Base-by-base conservation (phyloP, 2,888 invertebrate species). In the Panorpa germanica region DNA sequence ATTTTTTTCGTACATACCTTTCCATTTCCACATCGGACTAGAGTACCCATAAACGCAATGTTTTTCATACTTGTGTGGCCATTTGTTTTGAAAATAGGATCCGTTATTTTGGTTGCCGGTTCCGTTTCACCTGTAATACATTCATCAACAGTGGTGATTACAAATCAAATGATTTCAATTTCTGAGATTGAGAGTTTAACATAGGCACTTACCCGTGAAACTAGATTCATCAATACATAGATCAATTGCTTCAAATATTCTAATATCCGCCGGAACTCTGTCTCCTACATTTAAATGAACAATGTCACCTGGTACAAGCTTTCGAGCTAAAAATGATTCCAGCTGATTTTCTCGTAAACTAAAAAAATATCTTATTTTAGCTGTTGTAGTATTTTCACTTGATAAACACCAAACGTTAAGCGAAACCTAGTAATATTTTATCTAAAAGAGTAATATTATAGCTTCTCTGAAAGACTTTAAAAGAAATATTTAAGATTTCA, bases 111-210 rank as follows among this genome's bases (percentile, higher is more conserved):
- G 21, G 60, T 60, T 1, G 83, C 76, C 10, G 98, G 95, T 48
- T 95, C 90, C 0, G 93, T 93, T 59, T 99, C 98, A 4, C 98
- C 98, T n/a, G n/a, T n/a, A n/a, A n/a, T n/a, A n/a, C n/a, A n/a
- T n/a, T n/a, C n/a, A n/a, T n/a, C n/a, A n/a, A n/a, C n/a, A n/a
- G n/a, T n/a, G n/a, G n/a, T n/a, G n/a, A n/a, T n/a, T n/a, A n/a
- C n/a, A n/a, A n/a, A n/a, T n/a, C n/a, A n/a, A n/a, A n/a, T n/a
- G n/a, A n/a, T n/a, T n/a, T n/a, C n/a, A n/a, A n/a, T n/a, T n/a
- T n/a, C n/a, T n/a, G n/a, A n/a, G n/a, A n/a, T n/a, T n/a, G n/a
- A n/a, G n/a, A n/a, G n/a, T n/a, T n/a, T n/a, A n/a, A n/a, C n/a
- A n/a, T n/a, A n/a, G n/a, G n/a, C n/a, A n/a, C n/a, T n/a, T n/a